These are phyloP conservation scores for Sebastes iracundus DNA, from an alignment of 2,797 vertebrate species.

Conservation along the genomic window DNA sequence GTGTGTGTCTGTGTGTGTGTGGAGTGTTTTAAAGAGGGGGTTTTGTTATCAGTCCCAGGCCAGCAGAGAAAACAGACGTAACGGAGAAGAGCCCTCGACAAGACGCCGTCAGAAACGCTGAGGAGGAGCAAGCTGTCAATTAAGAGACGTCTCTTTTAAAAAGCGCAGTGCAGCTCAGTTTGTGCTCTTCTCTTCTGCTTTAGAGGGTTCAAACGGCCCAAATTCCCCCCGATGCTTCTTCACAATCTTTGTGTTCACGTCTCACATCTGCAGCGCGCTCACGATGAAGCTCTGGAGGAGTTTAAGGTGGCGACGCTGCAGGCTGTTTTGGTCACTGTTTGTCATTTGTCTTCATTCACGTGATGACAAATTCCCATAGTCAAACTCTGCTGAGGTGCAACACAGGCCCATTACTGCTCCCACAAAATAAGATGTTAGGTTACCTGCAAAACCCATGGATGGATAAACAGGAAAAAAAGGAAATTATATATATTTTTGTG, in stretches of 20 bases:
- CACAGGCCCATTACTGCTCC: not conserved
- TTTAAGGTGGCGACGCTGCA: conserved; percentile 6
- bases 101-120: not conserved
- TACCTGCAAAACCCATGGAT: not conserved
- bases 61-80: conserved; percentile 39
- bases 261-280: conserved; percentile 8
- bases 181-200: not conserved
- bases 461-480: not conserved
- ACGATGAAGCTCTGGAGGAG: conserved; percentile 1
- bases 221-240: not conserved
- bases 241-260: not conserved
- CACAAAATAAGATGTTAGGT: not conserved
- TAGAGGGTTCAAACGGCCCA: not conserved
- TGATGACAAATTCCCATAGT: not conserved
- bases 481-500: not conserved
- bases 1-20: conserved; percentile 17
- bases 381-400: not conserved
- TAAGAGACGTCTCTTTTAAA: conserved; percentile 58
- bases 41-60: conserved; percentile 32
- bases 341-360: conserved; percentile 30
- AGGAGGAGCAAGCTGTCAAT: conserved; percentile 53
- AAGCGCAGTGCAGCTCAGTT: not conserved
- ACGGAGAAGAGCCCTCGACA: conserved; percentile 30
- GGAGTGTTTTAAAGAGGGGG: conserved; percentile 16
- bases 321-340: conserved; percentile 13